Evolutionary conservation across 2,888 invertebrate species (phyloP), one percentile per base, ranked within the genome.

Genomic region (Galerucella nymphaeae): DNA sequence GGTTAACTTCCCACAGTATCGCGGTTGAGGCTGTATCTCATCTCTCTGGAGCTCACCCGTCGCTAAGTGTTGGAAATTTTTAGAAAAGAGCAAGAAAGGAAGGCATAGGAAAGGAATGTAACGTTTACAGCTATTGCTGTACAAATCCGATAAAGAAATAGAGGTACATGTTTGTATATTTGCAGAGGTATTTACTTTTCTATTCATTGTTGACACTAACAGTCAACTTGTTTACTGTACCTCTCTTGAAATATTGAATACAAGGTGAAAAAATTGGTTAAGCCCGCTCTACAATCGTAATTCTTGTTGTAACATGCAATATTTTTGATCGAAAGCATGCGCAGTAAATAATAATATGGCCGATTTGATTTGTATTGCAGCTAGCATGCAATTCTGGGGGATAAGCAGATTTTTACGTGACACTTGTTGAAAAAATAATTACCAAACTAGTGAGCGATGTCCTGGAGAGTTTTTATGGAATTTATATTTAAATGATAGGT

Each of bases 81-180:
- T n/a, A n/a, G n/a, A n/a, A n/a, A 57, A 57, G 57, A 57, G 57
- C 57, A 23, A 23, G 23, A 23, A 30, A 30, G 65, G 53, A 50
- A 50, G 55, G 20, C 20, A n/a, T n/a, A 67, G 59, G 67, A 67
- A 48, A 50, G 67, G 67, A 67, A 67, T 67, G 67, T 42, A n/a
- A 59, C 18, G 66, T 66, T 66, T 66, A 58, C 57, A 66, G 66
- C 64, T 65, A 65, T 45, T 42, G 58, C 66, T 42, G 58, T 58
- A 66, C 66, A 66, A 42, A 66, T 42, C 58, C 57, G 57, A 66
- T 69, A 73, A 72, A 69, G 42, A 69, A 73, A 76, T n/a, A n/a
- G n/a, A n/a, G n/a, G n/a, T 68, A 72, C 72, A 74, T 75, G 75
- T 75, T 74, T 76, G 62, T 30, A 30, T 71, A 70, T 73, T 73